phyloP scores from a whole-genome alignment of 2,113 vertebrate species.

The Forbesichthys agassizii region DNA sequence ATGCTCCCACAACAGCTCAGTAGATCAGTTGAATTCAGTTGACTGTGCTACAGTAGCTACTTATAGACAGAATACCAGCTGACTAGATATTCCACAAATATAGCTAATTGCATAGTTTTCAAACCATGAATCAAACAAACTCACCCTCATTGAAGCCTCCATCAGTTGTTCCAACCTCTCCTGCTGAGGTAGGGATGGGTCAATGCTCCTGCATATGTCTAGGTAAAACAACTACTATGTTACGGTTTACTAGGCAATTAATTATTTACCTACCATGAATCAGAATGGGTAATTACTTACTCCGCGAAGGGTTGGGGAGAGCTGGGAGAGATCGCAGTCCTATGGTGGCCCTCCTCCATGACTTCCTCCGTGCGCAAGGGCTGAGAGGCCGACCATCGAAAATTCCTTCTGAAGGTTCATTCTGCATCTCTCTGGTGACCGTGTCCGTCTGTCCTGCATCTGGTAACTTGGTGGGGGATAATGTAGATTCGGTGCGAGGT shows the following conservation, averaged over 20 bases:
- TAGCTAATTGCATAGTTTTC: background rate
- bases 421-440: conserved; percentile 15
- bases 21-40: no score
- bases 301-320: conserved; percentile 54
- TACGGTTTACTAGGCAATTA: no score
- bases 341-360: conserved; percentile 76
- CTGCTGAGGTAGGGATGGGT: conserved; percentile 62
- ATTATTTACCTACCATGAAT: background rate
- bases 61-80: no score
- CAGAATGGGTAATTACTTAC: conserved; percentile 49
- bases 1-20: no score
- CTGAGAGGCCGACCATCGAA: conserved; percentile 15
- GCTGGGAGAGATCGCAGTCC: conserved; percentile 73
- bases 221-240: background rate
- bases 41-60: no score
- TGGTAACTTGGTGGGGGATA: background rate
- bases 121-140: background rate
- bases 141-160: conserved; percentile 73
- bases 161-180: conserved; percentile 74
- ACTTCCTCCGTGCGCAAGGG: conserved; percentile 61
- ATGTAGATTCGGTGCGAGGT: conserved; percentile 41
- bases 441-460: conserved; percentile 15
- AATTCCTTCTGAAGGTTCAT: conserved; percentile 7
- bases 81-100: background rate
- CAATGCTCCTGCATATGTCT: conserved; percentile 71